Conservation (phyloP, 2,888 invertebrate species). For the Anorthoa munda region DNA sequence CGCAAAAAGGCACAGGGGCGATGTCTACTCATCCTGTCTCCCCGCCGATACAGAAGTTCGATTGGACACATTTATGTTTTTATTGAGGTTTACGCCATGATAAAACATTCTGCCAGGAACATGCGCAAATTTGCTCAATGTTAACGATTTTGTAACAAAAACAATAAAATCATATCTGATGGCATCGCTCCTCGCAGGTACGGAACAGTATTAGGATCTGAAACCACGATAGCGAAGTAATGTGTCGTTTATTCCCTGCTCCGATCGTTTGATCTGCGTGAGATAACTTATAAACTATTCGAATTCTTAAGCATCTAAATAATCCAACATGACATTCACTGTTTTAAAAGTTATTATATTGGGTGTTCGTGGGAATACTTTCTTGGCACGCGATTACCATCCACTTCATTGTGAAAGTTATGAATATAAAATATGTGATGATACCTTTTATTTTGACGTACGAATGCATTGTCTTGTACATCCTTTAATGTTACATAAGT, state of each 20-base stretch:
- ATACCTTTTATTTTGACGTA: slow-evolving; percentile 55
- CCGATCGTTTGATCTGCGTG: slow-evolving; percentile 41
- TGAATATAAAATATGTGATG: slow-evolving; percentile 56
- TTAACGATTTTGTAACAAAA: slow-evolving; percentile 27
- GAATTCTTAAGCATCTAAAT: slow-evolving; percentile 51
- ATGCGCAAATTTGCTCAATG: slow-evolving; percentile 25
- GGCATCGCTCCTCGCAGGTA: slow-evolving; percentile 11
- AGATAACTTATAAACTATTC: slow-evolving; percentile 50
- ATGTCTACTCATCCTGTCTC: slow-evolving; percentile 67
- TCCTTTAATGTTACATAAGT: slow-evolving; percentile 28
- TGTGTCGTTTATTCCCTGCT: slow-evolving; percentile 28
- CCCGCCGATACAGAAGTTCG: slow-evolving; percentile 52
- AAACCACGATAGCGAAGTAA: slow-evolving; percentile 30
- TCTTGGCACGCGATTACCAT: slow-evolving; percentile 74
- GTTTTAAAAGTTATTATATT: slow-evolving; percentile 57
- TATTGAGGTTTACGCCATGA: slow-evolving; percentile 53
- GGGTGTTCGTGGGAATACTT: slow-evolving; percentile 71
- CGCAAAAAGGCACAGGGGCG: slow-evolving; percentile 72
- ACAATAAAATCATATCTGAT: slow-evolving; percentile 41
- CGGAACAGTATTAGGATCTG: slow-evolving; percentile 22
- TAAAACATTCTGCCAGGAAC: slow-evolving; percentile 36
- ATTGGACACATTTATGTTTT: slow-evolving; percentile 60
- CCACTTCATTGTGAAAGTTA: slow-evolving; percentile 73
- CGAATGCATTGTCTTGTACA: slow-evolving; percentile 42
- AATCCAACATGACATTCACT: slow-evolving; percentile 58